Conservation (phyloP, 2,888 invertebrate genomes). For the Tipula vernalis region DNA sequence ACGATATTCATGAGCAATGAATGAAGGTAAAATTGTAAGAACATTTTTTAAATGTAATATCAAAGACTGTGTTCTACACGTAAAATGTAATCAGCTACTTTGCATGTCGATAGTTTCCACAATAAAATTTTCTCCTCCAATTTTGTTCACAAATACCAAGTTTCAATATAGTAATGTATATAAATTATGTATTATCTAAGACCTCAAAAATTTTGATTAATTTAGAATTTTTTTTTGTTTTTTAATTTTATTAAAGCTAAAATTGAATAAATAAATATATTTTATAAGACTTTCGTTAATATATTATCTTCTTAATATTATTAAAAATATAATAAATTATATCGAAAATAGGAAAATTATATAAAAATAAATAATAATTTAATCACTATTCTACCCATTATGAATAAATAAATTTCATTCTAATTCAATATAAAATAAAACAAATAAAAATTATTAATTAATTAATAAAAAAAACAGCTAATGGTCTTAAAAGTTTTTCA, state of each 20-base stretch:
- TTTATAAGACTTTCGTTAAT: background rate
- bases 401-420: background rate
- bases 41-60: background rate
- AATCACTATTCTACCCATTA: background rate
- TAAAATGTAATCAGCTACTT: background rate
- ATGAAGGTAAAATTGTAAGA: background rate
- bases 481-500: background rate
- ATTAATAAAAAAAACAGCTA: background rate
- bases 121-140: background rate
- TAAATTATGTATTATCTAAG: background rate
- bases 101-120: background rate
- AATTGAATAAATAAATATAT: background rate
- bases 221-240: background rate
- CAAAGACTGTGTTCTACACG: background rate
- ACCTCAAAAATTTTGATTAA: background rate
- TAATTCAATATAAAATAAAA: background rate
- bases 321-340: background rate
- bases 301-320: background rate
- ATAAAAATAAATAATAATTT: background rate
- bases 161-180: background rate
- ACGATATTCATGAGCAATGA: background rate
- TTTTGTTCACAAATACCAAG: background rate
- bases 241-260: background rate
- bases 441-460: background rate
- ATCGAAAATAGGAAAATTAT: background rate